Base-by-base conservation (phyloP, 2,113 vertebrate species). In the Stegostoma tigrinum region DNA sequence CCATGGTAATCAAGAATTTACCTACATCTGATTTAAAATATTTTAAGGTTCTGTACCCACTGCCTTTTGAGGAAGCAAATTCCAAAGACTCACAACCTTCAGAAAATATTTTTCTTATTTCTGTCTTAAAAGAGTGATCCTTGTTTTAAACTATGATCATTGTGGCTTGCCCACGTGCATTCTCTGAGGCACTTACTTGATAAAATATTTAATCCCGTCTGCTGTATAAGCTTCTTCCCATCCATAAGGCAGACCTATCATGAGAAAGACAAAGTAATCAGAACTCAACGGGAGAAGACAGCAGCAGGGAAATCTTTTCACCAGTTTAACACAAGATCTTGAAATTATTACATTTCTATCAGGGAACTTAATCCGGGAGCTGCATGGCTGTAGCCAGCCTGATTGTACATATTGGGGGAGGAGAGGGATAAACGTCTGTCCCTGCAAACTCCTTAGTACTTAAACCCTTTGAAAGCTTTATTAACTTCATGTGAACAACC, bases 161-260 rank as follows among this genome's bases (percentile, higher is more conserved):
- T 21, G 38, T 5, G n/a, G 38, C 17, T 83, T 61, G 24, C 27
- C 27, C 55, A n/a, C 30, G 38, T 34, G 66, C 52, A 64, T 90
- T 64, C 89, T 64, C 55, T 38, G 61, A 67, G 21, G n/a, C 75
- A 98, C 98, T 98, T 97, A 99, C 98, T 99, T 99, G 98, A 99
- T 98, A 96, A 98, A 99, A 96, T 99, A 99, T 96, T 98, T 99
- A 96, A 98, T 98, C 96, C 98, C 98, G 89, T 98, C 98, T 97
- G 98, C 97, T 96, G 98, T 99, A 96, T 98, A 98, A 96, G 98
- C 98, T 97, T 99, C 98, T 96, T 99, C 98, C 98, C 98, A 99
- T 96, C 98, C 98, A 4, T 98, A 99, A 94, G 98, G 98, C 96
- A 98, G 98, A 97, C 97, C 98, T 98, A 96, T 15, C 95, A 96